Conservation (phyloP, 2,888 invertebrate genomes). For the Ophraella communa region DNA sequence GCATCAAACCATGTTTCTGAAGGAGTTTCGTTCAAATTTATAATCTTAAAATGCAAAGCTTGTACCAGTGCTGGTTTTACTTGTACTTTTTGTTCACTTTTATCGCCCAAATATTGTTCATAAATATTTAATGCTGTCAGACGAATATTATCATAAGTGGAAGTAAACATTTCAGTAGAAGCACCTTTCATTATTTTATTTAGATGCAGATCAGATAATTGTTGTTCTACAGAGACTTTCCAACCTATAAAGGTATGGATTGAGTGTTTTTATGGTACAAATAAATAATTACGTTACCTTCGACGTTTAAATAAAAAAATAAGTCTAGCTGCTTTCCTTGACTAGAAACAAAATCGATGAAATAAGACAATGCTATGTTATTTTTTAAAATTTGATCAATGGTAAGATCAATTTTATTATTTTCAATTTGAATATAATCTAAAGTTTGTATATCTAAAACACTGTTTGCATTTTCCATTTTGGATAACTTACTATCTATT, state of each 20-base stretch:
- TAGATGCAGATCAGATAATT: conserved; percentile 66
- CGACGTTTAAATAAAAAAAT: conserved; percentile 80
- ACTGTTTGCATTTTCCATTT: conserved; percentile 53
- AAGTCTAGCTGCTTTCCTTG: conserved; percentile 75
- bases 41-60: conserved; percentile 67
- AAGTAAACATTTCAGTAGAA: conserved; percentile 56
- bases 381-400: conserved; percentile 78
- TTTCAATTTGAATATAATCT: conserved; percentile 52
- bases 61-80: conserved; percentile 69
- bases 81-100: conserved; percentile 69
- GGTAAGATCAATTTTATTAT: conserved; percentile 63
- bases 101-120: conserved; percentile 79
- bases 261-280: not conserved
- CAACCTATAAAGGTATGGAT: conserved; percentile 59
- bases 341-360: conserved; percentile 77
- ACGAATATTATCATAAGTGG: conserved; percentile 59
- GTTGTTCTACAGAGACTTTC: conserved; percentile 75
- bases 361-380: conserved; percentile 77
- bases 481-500: conserved; percentile 66
- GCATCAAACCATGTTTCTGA: conserved; percentile 84
- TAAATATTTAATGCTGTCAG: conserved; percentile 77
- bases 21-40: conserved; percentile 65
- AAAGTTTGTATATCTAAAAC: conserved; percentile 38
- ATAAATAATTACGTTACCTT: conserved; percentile 63
- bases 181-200: conserved; percentile 59